Evolutionary conservation across 2,888 invertebrate species (phyloP).

Genomic region (Campoletis raptor): DNA sequence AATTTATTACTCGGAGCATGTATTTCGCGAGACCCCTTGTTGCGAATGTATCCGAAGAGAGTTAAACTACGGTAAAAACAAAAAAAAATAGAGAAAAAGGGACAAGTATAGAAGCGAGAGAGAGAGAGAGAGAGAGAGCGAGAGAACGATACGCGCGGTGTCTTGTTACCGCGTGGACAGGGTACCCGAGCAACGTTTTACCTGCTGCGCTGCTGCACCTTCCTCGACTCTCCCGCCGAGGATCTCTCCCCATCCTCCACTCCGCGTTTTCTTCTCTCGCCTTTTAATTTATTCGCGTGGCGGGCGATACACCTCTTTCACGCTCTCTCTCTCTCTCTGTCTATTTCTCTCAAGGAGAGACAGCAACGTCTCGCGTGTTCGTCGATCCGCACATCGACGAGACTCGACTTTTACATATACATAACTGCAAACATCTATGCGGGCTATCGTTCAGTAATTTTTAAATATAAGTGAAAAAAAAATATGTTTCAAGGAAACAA

Average conservation of each 20-base stretch:
- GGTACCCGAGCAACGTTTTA: slow-evolving; percentile 73
- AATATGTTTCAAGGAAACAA: not conserved
- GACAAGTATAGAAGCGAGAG: slow-evolving; percentile 32
- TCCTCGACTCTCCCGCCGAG: slow-evolving; percentile 40
- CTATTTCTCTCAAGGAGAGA: slow-evolving; percentile 1
- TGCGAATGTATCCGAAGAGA: slow-evolving; percentile 61
- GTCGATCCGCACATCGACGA: slow-evolving; percentile 50
- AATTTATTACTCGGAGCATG: slow-evolving; percentile 25
- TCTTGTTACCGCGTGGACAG: slow-evolving; percentile 78
- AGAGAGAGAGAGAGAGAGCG: slow-evolving; percentile 55
- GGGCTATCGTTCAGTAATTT: slow-evolving; percentile 12
- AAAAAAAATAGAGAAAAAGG: slow-evolving; percentile 43
- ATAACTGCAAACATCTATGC: slow-evolving; percentile 29
- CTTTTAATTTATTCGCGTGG: slow-evolving; percentile 71
- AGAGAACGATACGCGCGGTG: slow-evolving; percentile 68
- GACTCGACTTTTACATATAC: slow-evolving; percentile 18
- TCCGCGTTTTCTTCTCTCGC: slow-evolving; percentile 35
- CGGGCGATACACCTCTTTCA: slow-evolving; percentile 46
- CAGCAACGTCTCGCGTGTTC: slow-evolving; percentile 53
- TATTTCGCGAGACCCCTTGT: slow-evolving; percentile 39
- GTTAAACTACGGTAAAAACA: slow-evolving; percentile 17
- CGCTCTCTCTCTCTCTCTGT: not conserved
- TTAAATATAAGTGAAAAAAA: not conserved
- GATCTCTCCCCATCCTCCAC: slow-evolving; percentile 30
- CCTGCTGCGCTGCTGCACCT: slow-evolving; percentile 67